Conservation (phyloP, 2,797 vertebrate genomes). For the Furcifer pardalis region DNA sequence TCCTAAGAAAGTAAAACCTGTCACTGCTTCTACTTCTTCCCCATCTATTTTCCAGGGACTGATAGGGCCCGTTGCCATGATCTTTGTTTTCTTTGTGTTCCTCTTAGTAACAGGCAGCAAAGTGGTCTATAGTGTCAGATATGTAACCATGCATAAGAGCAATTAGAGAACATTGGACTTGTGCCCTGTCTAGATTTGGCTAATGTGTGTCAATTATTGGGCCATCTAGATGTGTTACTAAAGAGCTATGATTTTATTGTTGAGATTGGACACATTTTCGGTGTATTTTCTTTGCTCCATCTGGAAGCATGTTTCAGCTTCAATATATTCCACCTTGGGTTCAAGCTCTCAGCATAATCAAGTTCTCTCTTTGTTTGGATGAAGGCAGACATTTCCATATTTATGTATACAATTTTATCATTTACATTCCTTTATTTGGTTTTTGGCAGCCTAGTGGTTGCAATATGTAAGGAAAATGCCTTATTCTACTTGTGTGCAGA, state of each 20-base stretch:
- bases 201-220: conserved; percentile 41
- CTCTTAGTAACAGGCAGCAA: conserved; percentile 5
- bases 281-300: conserved; percentile 9
- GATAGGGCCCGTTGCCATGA: no score
- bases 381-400: conserved; percentile 18
- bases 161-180: conserved; percentile 37
- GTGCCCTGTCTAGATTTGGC: conserved; percentile 37
- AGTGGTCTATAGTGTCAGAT: conserved; percentile 29
- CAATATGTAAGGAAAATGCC: neutral
- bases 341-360: conserved; percentile 4
- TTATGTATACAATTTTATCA: conserved; percentile 26
- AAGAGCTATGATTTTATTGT: conserved; percentile 44
- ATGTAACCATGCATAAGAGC: conserved; percentile 22
- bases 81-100: neutral
- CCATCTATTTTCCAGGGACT: no score
- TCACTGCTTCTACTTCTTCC: no score
- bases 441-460: neutral
- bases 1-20: no score
- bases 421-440: conserved; percentile 14
- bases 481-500: neutral
- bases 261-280: conserved; percentile 19
- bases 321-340: conserved; percentile 23
- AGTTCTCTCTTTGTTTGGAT: conserved; percentile 17
- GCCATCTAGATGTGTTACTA: conserved; percentile 32
- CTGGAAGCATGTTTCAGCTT: conserved; percentile 30